These are phyloP conservation scores for Toxotes jaculatrix DNA, from an alignment of 2,113 vertebrate species.

Conservation along the genomic window DNA sequence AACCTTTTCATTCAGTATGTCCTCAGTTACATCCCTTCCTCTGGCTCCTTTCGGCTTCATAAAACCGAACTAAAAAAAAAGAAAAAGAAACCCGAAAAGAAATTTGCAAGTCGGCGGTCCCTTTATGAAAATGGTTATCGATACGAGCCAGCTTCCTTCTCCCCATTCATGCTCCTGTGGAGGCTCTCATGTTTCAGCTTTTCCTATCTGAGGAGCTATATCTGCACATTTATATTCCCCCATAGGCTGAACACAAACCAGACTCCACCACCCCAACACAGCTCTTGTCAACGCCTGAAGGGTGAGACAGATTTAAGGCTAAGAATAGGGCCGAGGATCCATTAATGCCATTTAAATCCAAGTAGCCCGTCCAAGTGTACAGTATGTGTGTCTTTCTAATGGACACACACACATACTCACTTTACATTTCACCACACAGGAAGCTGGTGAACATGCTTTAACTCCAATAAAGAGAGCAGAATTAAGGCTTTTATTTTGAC, in stretches of 20 bases:
- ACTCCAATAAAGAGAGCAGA: neutral
- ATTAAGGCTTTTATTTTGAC: neutral
- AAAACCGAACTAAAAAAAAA: neutral
- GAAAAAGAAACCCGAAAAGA: neutral
- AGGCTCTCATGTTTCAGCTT: slow-evolving; percentile 60
- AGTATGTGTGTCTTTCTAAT: slow-evolving; percentile 10
- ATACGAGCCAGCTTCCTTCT: slow-evolving; percentile 24
- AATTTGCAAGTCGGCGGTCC: neutral
- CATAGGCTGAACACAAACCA: slow-evolving; percentile 61
- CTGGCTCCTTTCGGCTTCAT: neutral
- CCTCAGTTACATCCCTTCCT: neutral
- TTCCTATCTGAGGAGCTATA: slow-evolving; percentile 58
- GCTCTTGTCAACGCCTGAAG: slow-evolving; percentile 59
- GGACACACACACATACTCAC: neutral
- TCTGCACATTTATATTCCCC: slow-evolving; percentile 30
- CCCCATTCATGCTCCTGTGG: slow-evolving; percentile 32
- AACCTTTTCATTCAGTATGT: neutral
- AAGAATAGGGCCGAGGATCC: slow-evolving; percentile 73
- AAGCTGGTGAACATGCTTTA: neutral
- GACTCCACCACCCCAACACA: slow-evolving; percentile 36
- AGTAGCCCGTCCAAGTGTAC: slow-evolving; percentile 28
- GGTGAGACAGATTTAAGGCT: slow-evolving; percentile 70
- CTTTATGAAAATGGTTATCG: slow-evolving; percentile 23
- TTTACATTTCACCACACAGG: neutral
- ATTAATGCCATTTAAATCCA: slow-evolving; percentile 76